These are phyloP conservation scores for Metopolophium dirhodum DNA, from an alignment of 1,140 invertebrate species.

Conservation along the genomic window DNA sequence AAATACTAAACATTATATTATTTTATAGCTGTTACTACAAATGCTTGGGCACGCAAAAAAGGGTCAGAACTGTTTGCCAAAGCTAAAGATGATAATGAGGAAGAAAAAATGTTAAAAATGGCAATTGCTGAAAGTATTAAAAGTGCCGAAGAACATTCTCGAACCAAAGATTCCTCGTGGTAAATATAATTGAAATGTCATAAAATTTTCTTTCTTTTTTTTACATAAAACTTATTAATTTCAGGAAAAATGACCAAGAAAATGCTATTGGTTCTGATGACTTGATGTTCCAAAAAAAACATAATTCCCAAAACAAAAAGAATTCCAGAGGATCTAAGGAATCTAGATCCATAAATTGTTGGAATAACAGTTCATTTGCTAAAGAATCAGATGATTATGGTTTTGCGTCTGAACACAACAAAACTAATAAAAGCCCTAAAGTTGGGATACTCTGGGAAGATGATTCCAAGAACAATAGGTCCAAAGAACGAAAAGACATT, in stretches of 20 bases:
- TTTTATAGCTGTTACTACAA: constrained; percentile 52
- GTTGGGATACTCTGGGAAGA: constrained; percentile 43
- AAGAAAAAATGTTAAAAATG: constrained; percentile 57
- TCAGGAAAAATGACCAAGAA: constrained; percentile 55
- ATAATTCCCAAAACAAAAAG: constrained; percentile 55
- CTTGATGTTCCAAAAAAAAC: constrained; percentile 41
- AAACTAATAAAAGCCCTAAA: constrained; percentile 48
- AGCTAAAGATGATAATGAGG: constrained; percentile 51
- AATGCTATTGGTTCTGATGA: constrained; percentile 44
- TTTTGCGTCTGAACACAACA: constrained; percentile 43
- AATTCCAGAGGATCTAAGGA: constrained; percentile 48
- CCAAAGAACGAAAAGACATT: constrained; percentile 44
- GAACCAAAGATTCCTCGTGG: constrained; percentile 43
- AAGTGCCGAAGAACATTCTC: constrained; percentile 52
- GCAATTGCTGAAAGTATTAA: constrained; percentile 54
- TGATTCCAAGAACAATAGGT: constrained; percentile 52
- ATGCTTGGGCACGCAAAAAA: constrained; percentile 56
- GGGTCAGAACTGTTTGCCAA: constrained; percentile 48
- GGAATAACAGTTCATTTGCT: constrained; percentile 51
- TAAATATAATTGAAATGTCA: not conserved
- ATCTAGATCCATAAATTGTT: constrained; percentile 48
- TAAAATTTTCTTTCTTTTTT: not conserved
- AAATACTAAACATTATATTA: not conserved
- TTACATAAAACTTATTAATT: not conserved
- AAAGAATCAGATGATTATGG: constrained; percentile 51